phyloP scores from a whole-genome alignment of 1,140 invertebrate species.

The Lutraria rhynchaena region DNA sequence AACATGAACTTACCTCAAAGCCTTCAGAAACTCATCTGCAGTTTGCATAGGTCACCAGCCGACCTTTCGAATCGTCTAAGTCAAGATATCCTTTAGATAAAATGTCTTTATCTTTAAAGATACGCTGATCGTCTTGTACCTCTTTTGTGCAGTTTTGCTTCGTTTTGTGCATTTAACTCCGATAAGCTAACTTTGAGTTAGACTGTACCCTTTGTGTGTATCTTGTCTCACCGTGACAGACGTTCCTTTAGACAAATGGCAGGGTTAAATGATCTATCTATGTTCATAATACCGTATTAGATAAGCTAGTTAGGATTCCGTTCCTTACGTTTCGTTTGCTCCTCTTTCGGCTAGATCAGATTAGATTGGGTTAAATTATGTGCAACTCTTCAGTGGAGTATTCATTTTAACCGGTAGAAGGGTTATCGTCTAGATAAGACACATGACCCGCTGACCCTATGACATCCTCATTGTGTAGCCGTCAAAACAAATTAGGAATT shows the following conservation, averaged over 20 bases:
- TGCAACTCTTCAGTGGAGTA: background rate
- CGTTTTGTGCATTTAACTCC: slow-evolving; percentile 23
- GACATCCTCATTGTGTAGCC: slow-evolving; percentile 34
- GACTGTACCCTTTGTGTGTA: background rate
- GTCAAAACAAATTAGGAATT: slow-evolving; percentile 49
- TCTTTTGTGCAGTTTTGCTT: slow-evolving; percentile 35
- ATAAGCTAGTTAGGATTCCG: too few relatives aligned
- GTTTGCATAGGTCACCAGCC: background rate
- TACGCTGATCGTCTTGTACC: slow-evolving; percentile 20
- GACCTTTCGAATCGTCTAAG: slow-evolving; percentile 13
- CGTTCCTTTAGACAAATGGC: background rate
- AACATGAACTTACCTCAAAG: too few relatives aligned
- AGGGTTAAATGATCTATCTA: too few relatives aligned
- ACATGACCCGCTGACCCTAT: slow-evolving; percentile 47
- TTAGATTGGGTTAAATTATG: slow-evolving; percentile 14
- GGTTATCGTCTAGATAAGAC: slow-evolving; percentile 49
- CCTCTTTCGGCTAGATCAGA: slow-evolving; percentile 8
- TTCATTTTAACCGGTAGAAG: slow-evolving; percentile 32
- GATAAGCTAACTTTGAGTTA: slow-evolving; percentile 19
- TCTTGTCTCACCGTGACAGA: slow-evolving; percentile 26
- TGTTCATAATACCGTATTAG: too few relatives aligned
- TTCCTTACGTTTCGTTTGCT: too few relatives aligned
- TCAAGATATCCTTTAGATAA: slow-evolving; percentile 42
- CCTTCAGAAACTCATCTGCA: background rate
- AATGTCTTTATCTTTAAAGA: slow-evolving; percentile 22